Percentiles rank a stretch among this genome's conserved stretches.
phyloP scores from a whole-genome alignment of 2,797 vertebrate species.

The Todus mexicanus region DNA sequence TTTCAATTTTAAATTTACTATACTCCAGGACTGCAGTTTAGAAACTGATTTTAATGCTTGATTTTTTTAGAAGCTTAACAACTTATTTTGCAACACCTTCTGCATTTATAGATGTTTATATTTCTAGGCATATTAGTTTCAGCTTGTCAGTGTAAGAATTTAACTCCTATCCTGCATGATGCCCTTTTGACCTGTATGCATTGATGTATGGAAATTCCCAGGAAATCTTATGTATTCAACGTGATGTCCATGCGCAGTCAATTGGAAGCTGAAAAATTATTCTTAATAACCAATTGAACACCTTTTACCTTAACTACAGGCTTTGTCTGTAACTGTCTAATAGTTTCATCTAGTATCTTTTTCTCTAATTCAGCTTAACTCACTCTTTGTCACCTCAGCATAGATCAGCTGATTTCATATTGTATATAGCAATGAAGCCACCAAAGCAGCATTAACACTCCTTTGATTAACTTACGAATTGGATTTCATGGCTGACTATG shows the following conservation, averaged over 20 bases:
- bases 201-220: not conserved
- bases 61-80: not conserved
- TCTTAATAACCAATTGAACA: not conserved
- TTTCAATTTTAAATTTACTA: constrained; percentile 19
- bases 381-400: not conserved
- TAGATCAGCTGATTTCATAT: not conserved
- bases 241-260: not conserved
- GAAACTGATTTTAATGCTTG: not conserved
- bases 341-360: not conserved
- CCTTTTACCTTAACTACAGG: not conserved
- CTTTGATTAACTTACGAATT: not conserved
- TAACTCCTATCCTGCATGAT: not conserved
- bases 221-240: not conserved
- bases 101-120: not conserved
- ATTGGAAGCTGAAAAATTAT: not conserved
- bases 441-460: not conserved
- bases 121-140: not conserved
- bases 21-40: not conserved
- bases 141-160: not conserved
- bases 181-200: not conserved
- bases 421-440: not conserved
- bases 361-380: not conserved
- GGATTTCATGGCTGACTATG: not conserved
- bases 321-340: not conserved
- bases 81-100: not conserved